These are phyloP conservation scores for Eupithecia subfuscata DNA, from an alignment of 2,888 invertebrate species.

Conservation along the genomic window DNA sequence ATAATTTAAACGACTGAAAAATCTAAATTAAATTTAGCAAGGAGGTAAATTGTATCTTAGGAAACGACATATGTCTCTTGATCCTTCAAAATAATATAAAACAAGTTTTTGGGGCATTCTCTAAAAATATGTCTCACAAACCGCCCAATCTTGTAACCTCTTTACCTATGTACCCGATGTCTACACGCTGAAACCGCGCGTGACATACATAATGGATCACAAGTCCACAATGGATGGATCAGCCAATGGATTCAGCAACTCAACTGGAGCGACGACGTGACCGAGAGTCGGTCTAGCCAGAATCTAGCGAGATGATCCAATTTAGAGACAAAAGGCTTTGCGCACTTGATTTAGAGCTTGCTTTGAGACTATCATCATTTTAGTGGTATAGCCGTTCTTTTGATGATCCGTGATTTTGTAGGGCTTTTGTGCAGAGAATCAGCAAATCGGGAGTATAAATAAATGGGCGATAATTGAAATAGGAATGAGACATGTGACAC, in stretches of 20 bases:
- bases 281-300: slow-evolving; percentile 19
- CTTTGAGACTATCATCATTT: background rate
- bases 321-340: slow-evolving; percentile 6
- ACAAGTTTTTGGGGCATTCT: background rate
- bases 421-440: background rate
- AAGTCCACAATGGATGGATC: slow-evolving; percentile 20
- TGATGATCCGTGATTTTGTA: background rate
- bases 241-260: slow-evolving; percentile 17
- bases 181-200: slow-evolving; percentile 9
- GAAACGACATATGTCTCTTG: too few relatives aligned
- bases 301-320: slow-evolving; percentile 17
- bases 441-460: background rate
- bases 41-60: too few relatives aligned
- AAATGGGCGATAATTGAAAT: background rate
- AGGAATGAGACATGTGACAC: background rate
- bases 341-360: background rate
- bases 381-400: background rate
- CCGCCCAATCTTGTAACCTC: background rate
- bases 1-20: too few relatives aligned
- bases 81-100: background rate
- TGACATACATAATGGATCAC: slow-evolving; percentile 17
- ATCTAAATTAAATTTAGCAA: too few relatives aligned
- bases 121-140: background rate
- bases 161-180: slow-evolving; percentile 4
- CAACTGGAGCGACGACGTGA: slow-evolving; percentile 23